phyloP scores from a whole-genome alignment of 2,797 vertebrate species.

The Balearica regulorum region DNA sequence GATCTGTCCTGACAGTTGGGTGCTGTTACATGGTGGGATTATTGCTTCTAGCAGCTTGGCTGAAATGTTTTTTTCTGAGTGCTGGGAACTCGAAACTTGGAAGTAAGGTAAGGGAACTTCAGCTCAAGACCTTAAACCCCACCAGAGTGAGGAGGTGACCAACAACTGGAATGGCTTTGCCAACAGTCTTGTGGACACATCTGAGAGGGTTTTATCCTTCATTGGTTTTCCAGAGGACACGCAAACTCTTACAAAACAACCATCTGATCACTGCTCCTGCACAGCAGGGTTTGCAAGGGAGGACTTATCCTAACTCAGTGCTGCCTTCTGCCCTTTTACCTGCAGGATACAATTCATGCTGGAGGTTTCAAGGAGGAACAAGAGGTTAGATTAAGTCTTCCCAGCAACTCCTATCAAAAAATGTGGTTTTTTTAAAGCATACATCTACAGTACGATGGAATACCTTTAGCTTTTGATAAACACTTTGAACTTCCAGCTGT shows the following conservation, averaged over 20 bases:
- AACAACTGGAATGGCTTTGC: background rate
- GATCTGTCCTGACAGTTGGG: rapidly evolving
- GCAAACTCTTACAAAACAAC: background rate
- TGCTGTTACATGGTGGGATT: background rate
- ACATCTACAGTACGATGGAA: background rate
- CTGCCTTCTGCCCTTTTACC: background rate
- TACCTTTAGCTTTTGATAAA: background rate
- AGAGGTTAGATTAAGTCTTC: background rate
- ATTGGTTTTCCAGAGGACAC: background rate
- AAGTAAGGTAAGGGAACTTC: background rate
- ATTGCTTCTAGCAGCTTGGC: background rate
- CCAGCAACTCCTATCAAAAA: background rate
- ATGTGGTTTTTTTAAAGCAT: background rate
- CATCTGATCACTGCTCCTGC: background rate
- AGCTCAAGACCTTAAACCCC: background rate
- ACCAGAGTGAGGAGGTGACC: background rate
- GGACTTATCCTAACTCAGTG: background rate
- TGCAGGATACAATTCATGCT: background rate
- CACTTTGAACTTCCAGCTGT: slow-evolving; percentile 37
- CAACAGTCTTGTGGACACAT: background rate
- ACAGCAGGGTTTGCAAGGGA: background rate
- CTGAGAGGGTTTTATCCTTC: background rate
- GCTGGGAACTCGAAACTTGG: background rate
- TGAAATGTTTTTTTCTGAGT: background rate
- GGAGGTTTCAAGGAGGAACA: background rate